Percentiles rank a stretch among this genome's conserved stretches.
Evolutionary conservation across 2,888 invertebrate species (phyloP).

Genomic region (Norana najaformis): DNA sequence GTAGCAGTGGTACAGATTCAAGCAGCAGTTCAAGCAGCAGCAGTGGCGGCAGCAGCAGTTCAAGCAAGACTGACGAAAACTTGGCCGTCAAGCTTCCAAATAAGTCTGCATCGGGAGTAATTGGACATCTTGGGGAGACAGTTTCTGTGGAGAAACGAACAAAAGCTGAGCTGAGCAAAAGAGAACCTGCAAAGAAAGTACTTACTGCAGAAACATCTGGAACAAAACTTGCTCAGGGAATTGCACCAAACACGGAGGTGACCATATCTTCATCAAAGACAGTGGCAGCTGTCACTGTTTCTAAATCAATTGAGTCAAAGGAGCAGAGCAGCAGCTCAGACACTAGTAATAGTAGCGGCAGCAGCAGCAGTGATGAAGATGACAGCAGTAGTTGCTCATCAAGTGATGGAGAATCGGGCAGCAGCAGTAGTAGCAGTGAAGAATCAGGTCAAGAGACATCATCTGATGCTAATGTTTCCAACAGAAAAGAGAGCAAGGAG

Average conservation of each 20-base stretch:
- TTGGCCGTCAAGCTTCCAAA: background rate
- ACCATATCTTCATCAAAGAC: background rate
- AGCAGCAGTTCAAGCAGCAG: background rate
- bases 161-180: background rate
- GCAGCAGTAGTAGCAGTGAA: constrained; percentile 28
- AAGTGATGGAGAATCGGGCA: background rate
- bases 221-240: background rate
- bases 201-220: background rate
- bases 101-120: background rate
- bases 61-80: background rate
- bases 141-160: background rate
- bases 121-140: background rate
- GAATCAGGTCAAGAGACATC: background rate
- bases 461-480: background rate
- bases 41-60: background rate
- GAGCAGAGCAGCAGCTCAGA: background rate
- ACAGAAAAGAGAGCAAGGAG: background rate
- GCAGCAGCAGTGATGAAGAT: constrained; percentile 7
- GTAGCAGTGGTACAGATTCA: background rate
- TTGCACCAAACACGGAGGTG: background rate
- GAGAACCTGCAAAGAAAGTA: background rate
- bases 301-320: constrained; percentile 3
- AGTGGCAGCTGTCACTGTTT: background rate
- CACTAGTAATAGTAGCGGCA: constrained; percentile 25
- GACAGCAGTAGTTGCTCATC: background rate